Evolutionary conservation across 2,113 vertebrate genomes (phyloP).

Genomic region (Eptatretus burgeri): DNA sequence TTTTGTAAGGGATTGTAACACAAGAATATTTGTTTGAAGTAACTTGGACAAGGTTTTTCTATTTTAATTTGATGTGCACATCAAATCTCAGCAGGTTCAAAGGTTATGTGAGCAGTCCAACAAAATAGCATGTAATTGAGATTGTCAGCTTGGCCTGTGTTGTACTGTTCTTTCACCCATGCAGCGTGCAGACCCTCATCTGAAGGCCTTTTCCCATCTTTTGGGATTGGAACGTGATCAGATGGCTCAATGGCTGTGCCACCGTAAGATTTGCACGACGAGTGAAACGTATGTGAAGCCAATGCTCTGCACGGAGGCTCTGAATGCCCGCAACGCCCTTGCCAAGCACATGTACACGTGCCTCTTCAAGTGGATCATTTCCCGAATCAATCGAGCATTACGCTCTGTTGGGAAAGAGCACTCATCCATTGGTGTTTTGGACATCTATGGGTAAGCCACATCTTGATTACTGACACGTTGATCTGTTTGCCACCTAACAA

Average conservation of each 20-base stretch:
- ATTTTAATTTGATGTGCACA: no score
- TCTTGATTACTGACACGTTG: no score
- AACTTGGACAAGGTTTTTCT: no score
- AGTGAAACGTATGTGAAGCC: slow-evolving; percentile 79
- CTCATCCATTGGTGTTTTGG: slow-evolving; percentile 85
- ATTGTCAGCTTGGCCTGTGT: no score
- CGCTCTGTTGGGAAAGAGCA: slow-evolving; percentile 53
- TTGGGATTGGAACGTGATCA: slow-evolving; percentile 74
- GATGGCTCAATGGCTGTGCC: slow-evolving; percentile 91
- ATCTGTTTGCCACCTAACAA: no score
- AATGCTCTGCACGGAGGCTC: slow-evolving; percentile 55
- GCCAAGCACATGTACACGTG: slow-evolving; percentile 92
- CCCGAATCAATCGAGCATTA: slow-evolving; percentile 67
- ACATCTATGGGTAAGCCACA: slow-evolving; percentile 58
- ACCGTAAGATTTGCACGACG: slow-evolving; percentile 65
- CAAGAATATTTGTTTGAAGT: no score
- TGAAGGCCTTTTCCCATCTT: slow-evolving; percentile 59
- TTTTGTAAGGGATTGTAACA: no score
- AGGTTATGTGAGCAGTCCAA: no score
- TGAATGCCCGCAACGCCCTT: slow-evolving; percentile 65
- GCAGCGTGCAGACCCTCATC: slow-evolving; percentile 53
- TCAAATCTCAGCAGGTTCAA: no score
- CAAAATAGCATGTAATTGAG: no score
- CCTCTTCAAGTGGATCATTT: slow-evolving; percentile 90
- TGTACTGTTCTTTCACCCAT: neutral